Evolutionary conservation across 2,113 vertebrate genomes (phyloP).

Genomic region (Oreochromis spilurus): DNA sequence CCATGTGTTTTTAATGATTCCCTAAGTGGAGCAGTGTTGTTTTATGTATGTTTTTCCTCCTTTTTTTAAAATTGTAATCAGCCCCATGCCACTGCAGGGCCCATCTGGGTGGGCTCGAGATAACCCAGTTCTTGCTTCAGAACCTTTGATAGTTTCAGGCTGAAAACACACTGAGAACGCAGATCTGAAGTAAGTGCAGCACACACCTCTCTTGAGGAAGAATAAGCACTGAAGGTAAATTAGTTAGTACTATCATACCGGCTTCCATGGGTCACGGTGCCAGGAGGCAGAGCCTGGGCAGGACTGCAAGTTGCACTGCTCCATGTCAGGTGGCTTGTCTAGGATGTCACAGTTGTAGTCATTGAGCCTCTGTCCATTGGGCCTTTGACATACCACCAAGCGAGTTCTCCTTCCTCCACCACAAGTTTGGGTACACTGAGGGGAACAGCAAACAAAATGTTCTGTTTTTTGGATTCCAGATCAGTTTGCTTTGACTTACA

Average conservation of each 20-base stretch:
- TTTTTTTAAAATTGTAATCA: constrained; percentile 52
- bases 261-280: constrained; percentile 92
- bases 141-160: constrained; percentile 20
- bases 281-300: constrained; percentile 86
- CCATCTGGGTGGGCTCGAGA: constrained; percentile 47
- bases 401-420: constrained; percentile 87
- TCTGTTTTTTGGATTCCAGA: background rate
- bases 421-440: constrained; percentile 88
- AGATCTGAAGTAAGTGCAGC: constrained; percentile 43
- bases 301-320: constrained; percentile 82
- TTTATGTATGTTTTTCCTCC: constrained; percentile 9
- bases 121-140: constrained; percentile 11
- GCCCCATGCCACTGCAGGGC: constrained; percentile 57
- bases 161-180: background rate
- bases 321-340: constrained; percentile 83
- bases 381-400: constrained; percentile 88
- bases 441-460: background rate
- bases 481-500: background rate
- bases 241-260: constrained; percentile 85
- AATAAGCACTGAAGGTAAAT: constrained; percentile 24
- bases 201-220: constrained; percentile 30
- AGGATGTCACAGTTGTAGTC: constrained; percentile 88
- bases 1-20: constrained; percentile 61
- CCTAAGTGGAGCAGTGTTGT: constrained; percentile 55
- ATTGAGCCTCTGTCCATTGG: constrained; percentile 80